Evolutionary conservation across 2,888 invertebrate genomes (phyloP).

Genomic region (Tachina fera): DNA sequence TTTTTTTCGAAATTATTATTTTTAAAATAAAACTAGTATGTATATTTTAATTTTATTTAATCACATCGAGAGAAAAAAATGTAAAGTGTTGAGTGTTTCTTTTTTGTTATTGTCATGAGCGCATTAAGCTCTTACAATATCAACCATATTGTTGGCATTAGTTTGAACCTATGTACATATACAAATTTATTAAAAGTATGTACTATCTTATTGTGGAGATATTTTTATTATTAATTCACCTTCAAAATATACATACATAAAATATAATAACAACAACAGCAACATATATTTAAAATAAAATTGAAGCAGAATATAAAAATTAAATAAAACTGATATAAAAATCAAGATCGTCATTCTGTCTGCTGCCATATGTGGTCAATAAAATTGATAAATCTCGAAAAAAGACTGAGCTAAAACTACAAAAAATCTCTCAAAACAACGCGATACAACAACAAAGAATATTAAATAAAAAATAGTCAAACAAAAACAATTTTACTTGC

Average conservation of each 20-base stretch:
- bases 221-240: constrained; percentile 59
- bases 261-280: constrained; percentile 43
- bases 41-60: neutral
- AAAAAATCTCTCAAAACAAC: constrained; percentile 48
- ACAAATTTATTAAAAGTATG: neutral
- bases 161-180: constrained; percentile 1
- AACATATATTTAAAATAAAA: constrained; percentile 19
- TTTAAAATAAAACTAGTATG: constrained; percentile 6
- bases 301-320: constrained; percentile 29
- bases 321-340: constrained; percentile 52
- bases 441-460: constrained; percentile 3
- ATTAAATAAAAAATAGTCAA: constrained; percentile 7
- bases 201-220: constrained; percentile 59
- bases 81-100: constrained; percentile 15
- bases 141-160: constrained; percentile 17
- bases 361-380: constrained; percentile 80
- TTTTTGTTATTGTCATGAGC: constrained; percentile 32
- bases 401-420: constrained; percentile 49
- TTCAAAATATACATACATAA: constrained; percentile 67
- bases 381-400: constrained; percentile 69
- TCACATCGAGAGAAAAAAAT: neutral
- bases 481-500: constrained; percentile 5
- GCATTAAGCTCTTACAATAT: constrained; percentile 30
- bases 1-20: neutral
- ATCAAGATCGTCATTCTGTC: constrained; percentile 73